Evolutionary conservation across 2,113 vertebrate species (phyloP).

Genomic region (Gadus macrocephalus): DNA sequence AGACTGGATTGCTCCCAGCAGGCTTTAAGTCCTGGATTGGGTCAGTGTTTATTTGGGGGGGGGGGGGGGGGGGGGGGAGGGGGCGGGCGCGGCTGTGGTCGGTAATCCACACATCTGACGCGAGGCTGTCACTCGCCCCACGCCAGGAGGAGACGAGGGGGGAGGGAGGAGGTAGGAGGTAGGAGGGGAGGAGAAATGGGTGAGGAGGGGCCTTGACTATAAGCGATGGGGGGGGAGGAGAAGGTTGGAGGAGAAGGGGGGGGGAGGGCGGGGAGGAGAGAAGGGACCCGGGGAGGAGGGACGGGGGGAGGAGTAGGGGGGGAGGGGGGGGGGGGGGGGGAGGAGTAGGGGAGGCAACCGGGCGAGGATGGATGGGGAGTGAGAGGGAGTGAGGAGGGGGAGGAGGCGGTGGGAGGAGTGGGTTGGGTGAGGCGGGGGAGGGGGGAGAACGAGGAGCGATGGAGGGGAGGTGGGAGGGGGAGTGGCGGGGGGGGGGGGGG

Average conservation of each 20-base stretch:
- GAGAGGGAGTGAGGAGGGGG: neutral
- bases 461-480: slow-evolving; percentile 7
- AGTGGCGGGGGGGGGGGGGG: slow-evolving; percentile 30
- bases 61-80: neutral
- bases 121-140: slow-evolving; percentile 13
- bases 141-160: slow-evolving; percentile 18
- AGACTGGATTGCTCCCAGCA: no score
- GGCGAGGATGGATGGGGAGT: no score
- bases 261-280: slow-evolving; percentile 7
- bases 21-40: no score
- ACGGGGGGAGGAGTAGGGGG: slow-evolving; percentile 21
- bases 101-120: slow-evolving; percentile 39
- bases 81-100: slow-evolving; percentile 6
- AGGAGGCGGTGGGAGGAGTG: no score
- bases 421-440: neutral
- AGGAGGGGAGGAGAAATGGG: slow-evolving; percentile 21
- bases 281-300: neutral
- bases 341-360: no score
- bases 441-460: slow-evolving; percentile 26
- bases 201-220: no score
- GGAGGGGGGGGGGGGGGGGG: slow-evolving; percentile 9
- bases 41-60: no score
- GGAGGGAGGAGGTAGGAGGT: slow-evolving; percentile 3
- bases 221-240: slow-evolving; percentile 1
- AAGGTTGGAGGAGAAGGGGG: no score